Evolutionary conservation across 2,888 invertebrate genomes (phyloP).

Genomic region (Pheosia gnoma): DNA sequence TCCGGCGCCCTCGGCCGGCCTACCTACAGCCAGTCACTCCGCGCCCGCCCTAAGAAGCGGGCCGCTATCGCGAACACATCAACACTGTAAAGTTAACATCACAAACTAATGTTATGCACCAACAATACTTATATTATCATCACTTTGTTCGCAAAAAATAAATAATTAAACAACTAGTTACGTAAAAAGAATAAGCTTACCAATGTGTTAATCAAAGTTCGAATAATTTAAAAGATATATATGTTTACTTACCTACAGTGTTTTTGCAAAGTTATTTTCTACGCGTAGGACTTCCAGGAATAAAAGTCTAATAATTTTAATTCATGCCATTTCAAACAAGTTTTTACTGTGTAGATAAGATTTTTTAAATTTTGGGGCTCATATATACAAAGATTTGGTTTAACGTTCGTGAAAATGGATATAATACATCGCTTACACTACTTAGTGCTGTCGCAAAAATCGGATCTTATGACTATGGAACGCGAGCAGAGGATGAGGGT

Average conservation of each 20-base stretch:
- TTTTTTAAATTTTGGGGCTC: no score
- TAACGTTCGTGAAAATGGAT: slow-evolving; percentile 54
- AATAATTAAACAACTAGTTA: no score
- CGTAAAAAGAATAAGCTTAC: no score
- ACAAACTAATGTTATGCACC: slow-evolving; percentile 4
- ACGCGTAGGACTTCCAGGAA: not conserved
- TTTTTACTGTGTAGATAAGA: no score
- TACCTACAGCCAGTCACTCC: slow-evolving; percentile 59
- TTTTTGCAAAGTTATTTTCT: not conserved
- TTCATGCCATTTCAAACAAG: not conserved
- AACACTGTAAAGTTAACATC: not conserved
- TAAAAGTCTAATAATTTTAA: not conserved
- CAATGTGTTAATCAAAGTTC: no score
- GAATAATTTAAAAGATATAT: no score
- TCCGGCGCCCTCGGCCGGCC: slow-evolving; percentile 59
- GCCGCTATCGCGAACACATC: slow-evolving; percentile 31
- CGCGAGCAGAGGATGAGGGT: slow-evolving; percentile 76
- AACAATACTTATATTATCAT: slow-evolving; percentile 8
- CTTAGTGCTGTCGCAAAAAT: slow-evolving; percentile 78
- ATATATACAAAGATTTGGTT: no score
- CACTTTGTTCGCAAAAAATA: slow-evolving; percentile 1
- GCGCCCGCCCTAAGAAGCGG: slow-evolving; percentile 64
- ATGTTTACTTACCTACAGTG: no score
- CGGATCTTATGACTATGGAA: slow-evolving; percentile 80
- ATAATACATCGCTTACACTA: slow-evolving; percentile 80